These are phyloP conservation scores for Rhinophrynus dorsalis DNA, from an alignment of 2,797 vertebrate species.

Conservation along the genomic window DNA sequence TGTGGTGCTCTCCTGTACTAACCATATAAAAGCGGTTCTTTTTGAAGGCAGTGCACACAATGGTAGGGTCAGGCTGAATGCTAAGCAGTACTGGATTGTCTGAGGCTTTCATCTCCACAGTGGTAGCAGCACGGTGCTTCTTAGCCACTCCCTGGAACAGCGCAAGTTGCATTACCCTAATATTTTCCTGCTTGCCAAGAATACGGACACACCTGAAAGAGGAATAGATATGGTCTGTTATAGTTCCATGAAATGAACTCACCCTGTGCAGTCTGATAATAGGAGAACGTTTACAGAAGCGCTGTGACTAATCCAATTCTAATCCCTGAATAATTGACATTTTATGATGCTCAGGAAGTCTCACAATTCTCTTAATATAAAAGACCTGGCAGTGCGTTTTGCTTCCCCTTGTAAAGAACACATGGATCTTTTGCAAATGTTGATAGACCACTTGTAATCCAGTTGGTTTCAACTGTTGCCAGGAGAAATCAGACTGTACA, in stretches of 20 bases:
- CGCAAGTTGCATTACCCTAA: slow-evolving; percentile 87
- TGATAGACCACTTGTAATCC: slow-evolving; percentile 9
- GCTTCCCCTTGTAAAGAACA: slow-evolving; percentile 6
- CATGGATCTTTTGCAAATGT: slow-evolving; percentile 10
- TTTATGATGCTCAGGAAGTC: not conserved
- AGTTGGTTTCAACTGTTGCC: slow-evolving; percentile 11
- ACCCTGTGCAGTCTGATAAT: not conserved
- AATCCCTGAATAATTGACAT: slow-evolving; percentile 7
- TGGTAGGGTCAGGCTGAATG: slow-evolving; percentile 84
- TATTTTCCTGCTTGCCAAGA: slow-evolving; percentile 95
- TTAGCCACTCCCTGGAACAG: slow-evolving; percentile 93
- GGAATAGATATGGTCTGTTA: not conserved
- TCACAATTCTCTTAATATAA: slow-evolving; percentile 5
- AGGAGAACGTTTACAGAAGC: not conserved
- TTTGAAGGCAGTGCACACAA: slow-evolving; percentile 95
- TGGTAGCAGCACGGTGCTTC: slow-evolving; percentile 81
- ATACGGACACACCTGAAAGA: slow-evolving; percentile 88
- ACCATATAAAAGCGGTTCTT: slow-evolving; percentile 99
- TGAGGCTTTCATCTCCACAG: slow-evolving; percentile 96
- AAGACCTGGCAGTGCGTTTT: not conserved
- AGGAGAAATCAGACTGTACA: slow-evolving; percentile 5
- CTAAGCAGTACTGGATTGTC: slow-evolving; percentile 93
- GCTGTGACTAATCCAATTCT: not conserved
- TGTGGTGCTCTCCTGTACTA: slow-evolving; percentile 1
- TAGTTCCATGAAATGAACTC: not conserved